phyloP scores from a whole-genome alignment of 2,888 invertebrate species.

The Drosophila paucipuncta region DNA sequence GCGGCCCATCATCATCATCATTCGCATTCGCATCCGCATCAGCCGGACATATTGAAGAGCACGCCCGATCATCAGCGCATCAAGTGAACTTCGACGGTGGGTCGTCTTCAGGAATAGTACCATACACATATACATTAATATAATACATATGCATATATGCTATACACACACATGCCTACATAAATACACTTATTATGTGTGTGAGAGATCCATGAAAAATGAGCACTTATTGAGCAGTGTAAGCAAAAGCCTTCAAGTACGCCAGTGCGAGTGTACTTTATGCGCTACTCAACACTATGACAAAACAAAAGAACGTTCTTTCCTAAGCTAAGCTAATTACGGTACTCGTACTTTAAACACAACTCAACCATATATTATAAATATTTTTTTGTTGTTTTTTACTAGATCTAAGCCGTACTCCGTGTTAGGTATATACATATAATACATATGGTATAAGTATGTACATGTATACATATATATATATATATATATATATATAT shows the following conservation, averaged over 20 bases:
- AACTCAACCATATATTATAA: constrained; percentile 42
- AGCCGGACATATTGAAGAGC: constrained; percentile 94
- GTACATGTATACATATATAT: no score
- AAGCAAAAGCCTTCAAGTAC: constrained; percentile 23
- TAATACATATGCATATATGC: constrained; percentile 7
- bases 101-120: constrained; percentile 8
- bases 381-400: constrained; percentile 55
- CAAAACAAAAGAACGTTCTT: constrained; percentile 42
- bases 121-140: constrained; percentile 11
- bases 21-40: constrained; percentile 83
- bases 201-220: constrained; percentile 2
- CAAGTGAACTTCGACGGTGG: constrained; percentile 75
- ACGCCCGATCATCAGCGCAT: constrained; percentile 92
- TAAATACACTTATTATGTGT: constrained; percentile 4
- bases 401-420: constrained; percentile 63
- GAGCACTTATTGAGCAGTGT: constrained; percentile 27
- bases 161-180: constrained; percentile 5
- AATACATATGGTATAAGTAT: neutral
- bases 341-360: constrained; percentile 62
- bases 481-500: neutral
- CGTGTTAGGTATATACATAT: constrained; percentile 23
- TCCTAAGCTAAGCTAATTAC: constrained; percentile 71
- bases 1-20: constrained; percentile 86
- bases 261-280: constrained; percentile 16
- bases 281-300: constrained; percentile 55